Conservation (phyloP, 2,113 vertebrate species). For the Zapus hudsonius region DNA sequence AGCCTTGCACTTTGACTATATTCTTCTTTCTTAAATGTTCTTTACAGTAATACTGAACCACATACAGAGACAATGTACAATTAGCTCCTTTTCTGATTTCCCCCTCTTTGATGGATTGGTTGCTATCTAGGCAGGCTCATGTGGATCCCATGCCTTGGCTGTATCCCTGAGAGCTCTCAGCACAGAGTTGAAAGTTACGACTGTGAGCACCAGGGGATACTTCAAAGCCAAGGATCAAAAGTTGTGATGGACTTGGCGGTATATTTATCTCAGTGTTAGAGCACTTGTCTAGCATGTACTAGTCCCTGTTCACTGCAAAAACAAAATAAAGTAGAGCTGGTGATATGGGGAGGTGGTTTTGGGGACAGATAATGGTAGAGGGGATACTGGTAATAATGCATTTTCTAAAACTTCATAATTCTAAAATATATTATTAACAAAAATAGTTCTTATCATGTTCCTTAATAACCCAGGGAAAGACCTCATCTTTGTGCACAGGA, state of each 20-base stretch:
- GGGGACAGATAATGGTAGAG: background rate
- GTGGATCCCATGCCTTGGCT: background rate
- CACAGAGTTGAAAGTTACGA: background rate
- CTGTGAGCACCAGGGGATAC: background rate
- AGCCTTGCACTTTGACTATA: background rate
- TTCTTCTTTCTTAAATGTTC: background rate
- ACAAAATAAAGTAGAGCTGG: background rate
- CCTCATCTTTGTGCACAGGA: too few species aligned
- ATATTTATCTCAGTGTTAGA: background rate
- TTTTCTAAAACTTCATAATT: too few species aligned
- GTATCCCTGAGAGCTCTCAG: background rate
- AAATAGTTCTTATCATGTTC: background rate
- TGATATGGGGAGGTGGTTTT: too few species aligned
- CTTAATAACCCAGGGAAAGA: background rate
- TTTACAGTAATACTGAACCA: background rate
- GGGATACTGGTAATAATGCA: background rate
- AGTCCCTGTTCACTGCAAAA: background rate
- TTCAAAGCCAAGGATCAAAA: background rate
- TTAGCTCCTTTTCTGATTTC: background rate
- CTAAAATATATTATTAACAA: too few species aligned
- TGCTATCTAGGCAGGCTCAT: background rate
- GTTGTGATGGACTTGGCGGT: too few species aligned
- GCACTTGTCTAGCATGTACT: background rate
- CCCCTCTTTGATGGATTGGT: background rate
- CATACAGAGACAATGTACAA: background rate